phyloP scores from a whole-genome alignment of 1,140 invertebrate genomes.

The Drusus annulatus region DNA sequence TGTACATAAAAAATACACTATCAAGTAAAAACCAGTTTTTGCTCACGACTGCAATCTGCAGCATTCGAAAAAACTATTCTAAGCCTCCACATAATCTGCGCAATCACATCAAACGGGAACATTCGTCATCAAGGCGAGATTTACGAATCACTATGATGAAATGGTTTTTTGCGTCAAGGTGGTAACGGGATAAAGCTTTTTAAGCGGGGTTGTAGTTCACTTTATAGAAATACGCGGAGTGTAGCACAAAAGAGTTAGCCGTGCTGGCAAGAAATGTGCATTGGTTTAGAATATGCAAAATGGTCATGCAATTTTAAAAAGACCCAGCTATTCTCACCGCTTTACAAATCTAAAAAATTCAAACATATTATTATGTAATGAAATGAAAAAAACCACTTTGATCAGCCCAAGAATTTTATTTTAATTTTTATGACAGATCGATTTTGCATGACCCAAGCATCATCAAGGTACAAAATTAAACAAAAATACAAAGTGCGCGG shows the following conservation, averaged over 20 bases:
- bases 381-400: no score
- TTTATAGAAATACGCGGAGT: conserved; percentile 6
- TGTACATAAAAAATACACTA: conserved; percentile 10
- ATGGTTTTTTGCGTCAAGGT: not conserved
- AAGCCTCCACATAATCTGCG: not conserved
- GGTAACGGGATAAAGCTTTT: not conserved
- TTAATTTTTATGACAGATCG: no score
- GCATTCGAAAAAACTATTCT: no score
- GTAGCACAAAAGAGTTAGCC: not conserved
- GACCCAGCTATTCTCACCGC: no score
- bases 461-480: no score
- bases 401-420: no score
- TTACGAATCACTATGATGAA: not conserved
- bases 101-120: not conserved
- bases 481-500: no score
- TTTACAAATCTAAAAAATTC: no score
- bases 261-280: not conserved
- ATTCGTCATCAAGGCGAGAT: not conserved
- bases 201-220: not conserved
- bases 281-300: no score
- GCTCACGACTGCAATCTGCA: conserved; percentile 36
- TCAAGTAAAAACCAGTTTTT: conserved; percentile 54
- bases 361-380: no score
- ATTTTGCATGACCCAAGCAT: no score
- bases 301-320: no score